A percentile compares a stretch with the other conserved stretches of the same genome.
Conservation (phyloP, 1,140 invertebrate genomes). For the Drosophila chauvacae region DNA sequence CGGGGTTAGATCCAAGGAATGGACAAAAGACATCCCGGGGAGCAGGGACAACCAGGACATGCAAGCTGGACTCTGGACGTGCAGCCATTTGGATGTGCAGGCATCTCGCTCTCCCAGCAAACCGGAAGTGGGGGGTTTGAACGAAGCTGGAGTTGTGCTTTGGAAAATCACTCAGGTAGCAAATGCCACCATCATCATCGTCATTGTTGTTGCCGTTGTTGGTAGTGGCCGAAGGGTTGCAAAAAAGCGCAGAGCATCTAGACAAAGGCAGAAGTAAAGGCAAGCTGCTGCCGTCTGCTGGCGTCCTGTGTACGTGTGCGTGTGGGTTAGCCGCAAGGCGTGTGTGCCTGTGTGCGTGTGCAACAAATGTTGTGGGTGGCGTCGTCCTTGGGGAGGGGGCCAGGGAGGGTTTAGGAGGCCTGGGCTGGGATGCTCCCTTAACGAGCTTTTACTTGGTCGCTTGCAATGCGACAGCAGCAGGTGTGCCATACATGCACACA, state of each 20-base stretch:
- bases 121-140: background rate
- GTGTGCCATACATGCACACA: conserved; percentile 68
- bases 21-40: background rate
- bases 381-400: conserved; percentile 33
- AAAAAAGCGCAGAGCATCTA: conserved; percentile 71
- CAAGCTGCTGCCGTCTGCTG: conserved; percentile 60
- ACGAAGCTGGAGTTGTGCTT: conserved; percentile 36
- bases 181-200: conserved; percentile 75
- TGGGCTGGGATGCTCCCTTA: conserved; percentile 41
- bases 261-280: conserved; percentile 76
- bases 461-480: conserved; percentile 82
- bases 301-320: conserved; percentile 21
- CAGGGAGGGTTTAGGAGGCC: background rate
- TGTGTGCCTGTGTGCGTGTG: conserved; percentile 57
- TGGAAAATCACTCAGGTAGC: conserved; percentile 80
- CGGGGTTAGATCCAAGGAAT: background rate
- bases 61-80: conserved; percentile 60
- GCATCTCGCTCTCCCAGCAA: conserved; percentile 11
- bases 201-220: conserved; percentile 34
- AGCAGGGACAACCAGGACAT: conserved; percentile 60
- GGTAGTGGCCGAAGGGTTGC: conserved; percentile 53
- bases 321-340: conserved; percentile 39
- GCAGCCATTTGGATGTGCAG: conserved; percentile 71
- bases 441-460: conserved; percentile 81
- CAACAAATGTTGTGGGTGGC: conserved; percentile 76